phyloP scores from a whole-genome alignment of 2,888 invertebrate genomes.

The Thysanoteuthis rhombus region DNA sequence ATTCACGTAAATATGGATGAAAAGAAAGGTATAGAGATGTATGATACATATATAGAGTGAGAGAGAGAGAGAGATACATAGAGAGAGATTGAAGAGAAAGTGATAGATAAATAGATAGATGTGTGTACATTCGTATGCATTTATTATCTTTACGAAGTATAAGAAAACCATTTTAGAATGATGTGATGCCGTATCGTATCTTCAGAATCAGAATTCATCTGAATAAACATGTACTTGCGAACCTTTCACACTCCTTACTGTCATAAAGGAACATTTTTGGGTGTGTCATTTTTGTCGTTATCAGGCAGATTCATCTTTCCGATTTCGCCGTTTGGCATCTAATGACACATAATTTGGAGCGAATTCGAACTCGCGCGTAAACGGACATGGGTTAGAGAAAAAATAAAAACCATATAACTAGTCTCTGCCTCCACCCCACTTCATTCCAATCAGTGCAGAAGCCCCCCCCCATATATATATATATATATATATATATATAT shows the following conservation, averaged over 20 bases:
- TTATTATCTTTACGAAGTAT: not conserved
- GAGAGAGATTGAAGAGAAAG: no score
- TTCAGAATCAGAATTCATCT: no score
- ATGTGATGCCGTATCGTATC: no score
- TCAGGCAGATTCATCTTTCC: not conserved
- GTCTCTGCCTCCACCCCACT: not conserved
- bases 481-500: not conserved
- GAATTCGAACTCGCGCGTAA: not conserved
- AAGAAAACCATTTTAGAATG: no score
- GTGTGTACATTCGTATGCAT: not conserved
- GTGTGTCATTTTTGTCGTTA: not conserved
- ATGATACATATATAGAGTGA: no score
- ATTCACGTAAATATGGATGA: no score
- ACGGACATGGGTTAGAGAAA: not conserved
- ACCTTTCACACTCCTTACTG: no score
- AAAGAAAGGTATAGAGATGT: no score
- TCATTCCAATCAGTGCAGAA: not conserved
- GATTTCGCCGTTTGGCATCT: not conserved
- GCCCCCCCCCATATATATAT: not conserved
- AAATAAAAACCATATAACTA: not conserved
- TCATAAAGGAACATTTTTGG: not conserved
- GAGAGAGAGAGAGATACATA: no score
- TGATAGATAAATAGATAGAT: not conserved
- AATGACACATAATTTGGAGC: not conserved
- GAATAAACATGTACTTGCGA: no score